Conservation (phyloP, 2,888 invertebrate species). For the Antheraea assamensis region DNA sequence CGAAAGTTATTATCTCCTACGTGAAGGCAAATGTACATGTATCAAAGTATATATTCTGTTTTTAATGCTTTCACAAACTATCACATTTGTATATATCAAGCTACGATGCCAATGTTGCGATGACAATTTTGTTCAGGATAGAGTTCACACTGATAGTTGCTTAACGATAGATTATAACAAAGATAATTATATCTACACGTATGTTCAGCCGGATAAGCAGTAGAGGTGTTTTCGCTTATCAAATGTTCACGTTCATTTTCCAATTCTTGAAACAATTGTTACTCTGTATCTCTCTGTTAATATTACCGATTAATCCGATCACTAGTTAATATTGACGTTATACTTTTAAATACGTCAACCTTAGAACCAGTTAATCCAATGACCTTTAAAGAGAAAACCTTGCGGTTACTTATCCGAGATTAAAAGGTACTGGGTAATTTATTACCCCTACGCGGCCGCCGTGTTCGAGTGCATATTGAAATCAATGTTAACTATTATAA, state of each 20-base stretch:
- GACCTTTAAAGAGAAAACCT: conserved; percentile 39
- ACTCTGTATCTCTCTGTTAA: not conserved
- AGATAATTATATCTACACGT: too few relatives aligned
- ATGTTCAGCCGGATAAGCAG: too few relatives aligned
- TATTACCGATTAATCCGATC: conserved; percentile 32
- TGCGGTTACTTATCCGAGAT: conserved; percentile 37
- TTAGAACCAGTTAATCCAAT: conserved; percentile 31
- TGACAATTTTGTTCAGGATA: too few relatives aligned
- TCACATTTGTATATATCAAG: too few relatives aligned
- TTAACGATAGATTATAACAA: too few relatives aligned
- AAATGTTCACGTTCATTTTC: too few relatives aligned
- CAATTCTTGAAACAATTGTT: too few relatives aligned
- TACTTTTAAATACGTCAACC: not conserved
- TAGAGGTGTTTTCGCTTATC: too few relatives aligned
- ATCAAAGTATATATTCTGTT: not conserved
- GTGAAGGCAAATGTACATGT: not conserved
- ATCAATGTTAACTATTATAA: not conserved
- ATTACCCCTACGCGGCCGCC: not conserved
- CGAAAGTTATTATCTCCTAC: not conserved
- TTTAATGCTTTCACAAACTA: not conserved
- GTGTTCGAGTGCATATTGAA: not conserved
- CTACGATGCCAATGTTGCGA: too few relatives aligned
- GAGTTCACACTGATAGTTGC: too few relatives aligned
- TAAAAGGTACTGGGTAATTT: conserved; percentile 15
- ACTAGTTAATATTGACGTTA: conserved; percentile 19